A percentile compares a stretch with the other conserved stretches of the same genome.
phyloP scores from a whole-genome alignment of 2,113 vertebrate species.

The Emberiza fucata region DNA sequence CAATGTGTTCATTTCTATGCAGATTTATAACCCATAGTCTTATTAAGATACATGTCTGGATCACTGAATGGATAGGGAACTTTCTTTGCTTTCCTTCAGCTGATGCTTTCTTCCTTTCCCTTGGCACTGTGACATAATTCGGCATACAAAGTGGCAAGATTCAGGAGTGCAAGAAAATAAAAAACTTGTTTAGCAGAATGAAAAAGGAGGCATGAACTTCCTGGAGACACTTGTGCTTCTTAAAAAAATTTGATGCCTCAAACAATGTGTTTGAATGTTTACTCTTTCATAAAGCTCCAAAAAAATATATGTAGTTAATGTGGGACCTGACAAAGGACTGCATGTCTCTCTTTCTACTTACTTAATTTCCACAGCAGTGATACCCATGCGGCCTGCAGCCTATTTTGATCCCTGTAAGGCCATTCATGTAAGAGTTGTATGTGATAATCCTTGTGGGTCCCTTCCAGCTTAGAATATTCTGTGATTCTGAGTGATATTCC shows the following conservation, averaged over 20 bases:
- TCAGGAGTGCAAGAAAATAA: not conserved
- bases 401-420: not conserved
- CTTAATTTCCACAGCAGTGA: not conserved
- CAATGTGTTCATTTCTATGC: not conserved
- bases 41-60: not conserved
- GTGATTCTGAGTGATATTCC: not conserved
- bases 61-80: not conserved
- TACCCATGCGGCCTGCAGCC: not conserved
- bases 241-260: not conserved
- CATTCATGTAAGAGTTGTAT: not conserved
- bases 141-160: not conserved
- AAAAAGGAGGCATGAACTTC: not conserved
- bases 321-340: not conserved
- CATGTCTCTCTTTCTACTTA: not conserved
- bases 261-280: not conserved
- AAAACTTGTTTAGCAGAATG: not conserved
- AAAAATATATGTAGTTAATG: not conserved
- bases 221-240: not conserved
- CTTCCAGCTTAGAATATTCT: not conserved
- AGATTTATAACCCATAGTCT: not conserved
- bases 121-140: not conserved
- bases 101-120: not conserved
- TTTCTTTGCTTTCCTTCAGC: not conserved
- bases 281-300: not conserved
- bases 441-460: not conserved